A percentile compares a stretch with the other conserved stretches of the same genome.
These are phyloP conservation scores for Pseudeuparius sepicola DNA, from an alignment of 2,888 invertebrate species.

Conservation along the genomic window DNA sequence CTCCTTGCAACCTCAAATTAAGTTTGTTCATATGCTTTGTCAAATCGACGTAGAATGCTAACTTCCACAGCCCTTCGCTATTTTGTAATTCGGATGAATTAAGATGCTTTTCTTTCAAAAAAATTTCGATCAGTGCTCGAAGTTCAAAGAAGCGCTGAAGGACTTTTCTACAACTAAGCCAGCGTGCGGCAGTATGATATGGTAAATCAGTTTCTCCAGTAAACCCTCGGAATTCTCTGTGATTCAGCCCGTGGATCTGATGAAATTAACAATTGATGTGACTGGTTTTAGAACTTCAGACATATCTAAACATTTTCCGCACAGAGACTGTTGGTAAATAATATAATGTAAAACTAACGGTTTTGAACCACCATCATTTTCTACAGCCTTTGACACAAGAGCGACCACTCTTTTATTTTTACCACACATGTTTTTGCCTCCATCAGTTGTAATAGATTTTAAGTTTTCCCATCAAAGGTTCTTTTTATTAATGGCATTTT, in stretches of 20 bases:
- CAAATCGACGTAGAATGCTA: too few species aligned
- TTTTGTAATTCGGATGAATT: not conserved
- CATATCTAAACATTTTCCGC: constrained; percentile 31
- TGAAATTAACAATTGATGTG: constrained; percentile 29
- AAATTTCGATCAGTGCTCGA: constrained; percentile 7
- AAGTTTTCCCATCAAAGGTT: constrained; percentile 20
- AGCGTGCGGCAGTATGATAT: constrained; percentile 9
- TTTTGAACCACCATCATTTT: constrained; percentile 29
- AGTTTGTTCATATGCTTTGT: too few species aligned
- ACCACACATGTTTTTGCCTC: constrained; percentile 27
- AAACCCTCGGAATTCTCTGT: constrained; percentile 23
- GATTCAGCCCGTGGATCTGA: constrained; percentile 26
- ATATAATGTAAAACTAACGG: constrained; percentile 28
- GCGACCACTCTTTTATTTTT: constrained; percentile 26
- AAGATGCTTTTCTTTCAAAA: constrained; percentile 4
- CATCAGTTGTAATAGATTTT: constrained; percentile 25
- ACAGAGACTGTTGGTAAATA: constrained; percentile 25
- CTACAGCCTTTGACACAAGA: constrained; percentile 27
- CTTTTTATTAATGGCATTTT: constrained; percentile 4
- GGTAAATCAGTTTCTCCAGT: constrained; percentile 22
- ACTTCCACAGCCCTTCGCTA: constrained; percentile 2
- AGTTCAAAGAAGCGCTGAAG: too few species aligned
- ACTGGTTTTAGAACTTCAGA: constrained; percentile 29
- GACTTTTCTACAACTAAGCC: not conserved
- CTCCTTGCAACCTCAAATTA: too few species aligned